phyloP scores from a whole-genome alignment of 2,797 vertebrate genomes.

The Erithacus rubecula region DNA sequence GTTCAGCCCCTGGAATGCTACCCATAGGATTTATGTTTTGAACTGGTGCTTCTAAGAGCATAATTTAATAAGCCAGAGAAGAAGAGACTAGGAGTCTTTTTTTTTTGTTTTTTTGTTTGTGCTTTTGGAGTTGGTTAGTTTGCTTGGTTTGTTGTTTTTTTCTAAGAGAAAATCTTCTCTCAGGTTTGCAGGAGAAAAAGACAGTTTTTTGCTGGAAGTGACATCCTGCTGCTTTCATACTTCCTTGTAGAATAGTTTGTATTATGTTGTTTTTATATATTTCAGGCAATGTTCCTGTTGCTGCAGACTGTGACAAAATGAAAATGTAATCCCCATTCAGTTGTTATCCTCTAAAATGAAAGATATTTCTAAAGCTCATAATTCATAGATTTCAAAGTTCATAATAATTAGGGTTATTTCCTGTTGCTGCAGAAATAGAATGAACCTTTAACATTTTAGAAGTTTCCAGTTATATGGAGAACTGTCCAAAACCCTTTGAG shows the following conservation, averaged over 20 bases:
- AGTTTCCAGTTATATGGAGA: background rate
- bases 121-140: background rate
- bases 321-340: background rate
- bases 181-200: background rate
- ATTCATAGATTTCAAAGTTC: background rate
- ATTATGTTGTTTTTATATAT: background rate
- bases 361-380: background rate
- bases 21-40: background rate
- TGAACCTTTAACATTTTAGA: constrained; percentile 11
- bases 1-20: background rate
- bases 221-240: background rate
- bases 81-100: background rate
- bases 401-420: background rate
- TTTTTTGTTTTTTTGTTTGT: rapidly evolving
- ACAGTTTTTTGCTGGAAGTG: background rate
- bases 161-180: background rate
- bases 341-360: background rate
- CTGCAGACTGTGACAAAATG: background rate
- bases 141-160: background rate
- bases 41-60: background rate
- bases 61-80: background rate
- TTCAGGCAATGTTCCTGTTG: background rate
- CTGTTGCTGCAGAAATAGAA: constrained; percentile 1
- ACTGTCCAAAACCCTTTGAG: background rate
- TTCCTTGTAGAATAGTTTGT: background rate